Base-by-base conservation (phyloP, 2,113 vertebrate genomes). In the Reinhardtius hippoglossoides region DNA sequence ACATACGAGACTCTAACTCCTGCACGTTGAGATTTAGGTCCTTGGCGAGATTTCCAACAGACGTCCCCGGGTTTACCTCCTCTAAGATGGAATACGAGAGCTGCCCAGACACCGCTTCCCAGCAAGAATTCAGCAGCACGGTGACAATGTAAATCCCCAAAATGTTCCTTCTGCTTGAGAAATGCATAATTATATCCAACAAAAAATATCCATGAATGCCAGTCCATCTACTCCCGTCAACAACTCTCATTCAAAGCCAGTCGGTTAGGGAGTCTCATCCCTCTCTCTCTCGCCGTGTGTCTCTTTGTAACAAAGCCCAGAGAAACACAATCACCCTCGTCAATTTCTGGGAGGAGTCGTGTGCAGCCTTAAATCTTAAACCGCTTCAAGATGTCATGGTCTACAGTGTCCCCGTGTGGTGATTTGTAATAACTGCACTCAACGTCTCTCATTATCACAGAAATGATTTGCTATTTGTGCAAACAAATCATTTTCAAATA, bases 1-100 rank as follows among this genome's bases (percentile, higher is more conserved):
- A 83, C 77, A 46, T 65, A 9, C 89, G 89, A 0, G 79, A 9
- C 37, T 86, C 84, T 14, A 91, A 65, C 0, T 92, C 86, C 0
- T 79, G 66, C 0, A 85, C 46, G 27, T 83, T 83, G 0, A 93
- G 23, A 9, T 83, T 79, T 3, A 92, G 52, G 74, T 92, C 90
- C 26, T 90, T 91, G 0, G 88, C 82, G 20, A 92, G 54, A 73
- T 90, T 91, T 60, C 89, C 91, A 9, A 93, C 82, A 20, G 76
- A 37, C 15, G 91, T 88, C 13, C 92, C 89, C 15, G 23, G 64
- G n/a, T 87, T 87, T 60, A 87, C 78, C 79, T 92, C 93, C 80
- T 94, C 93, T 9, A 76, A 78, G 6, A 93, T 65, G 2, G 91
- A 88, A 55, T 92, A 93, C 0, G 84, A 82, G 46, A 89, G 84